A percentile compares a stretch with the other conserved stretches of the same genome.
These are phyloP conservation scores for Ammodytes dubius DNA, from an alignment of 2,113 vertebrate genomes.

Conservation along the genomic window DNA sequence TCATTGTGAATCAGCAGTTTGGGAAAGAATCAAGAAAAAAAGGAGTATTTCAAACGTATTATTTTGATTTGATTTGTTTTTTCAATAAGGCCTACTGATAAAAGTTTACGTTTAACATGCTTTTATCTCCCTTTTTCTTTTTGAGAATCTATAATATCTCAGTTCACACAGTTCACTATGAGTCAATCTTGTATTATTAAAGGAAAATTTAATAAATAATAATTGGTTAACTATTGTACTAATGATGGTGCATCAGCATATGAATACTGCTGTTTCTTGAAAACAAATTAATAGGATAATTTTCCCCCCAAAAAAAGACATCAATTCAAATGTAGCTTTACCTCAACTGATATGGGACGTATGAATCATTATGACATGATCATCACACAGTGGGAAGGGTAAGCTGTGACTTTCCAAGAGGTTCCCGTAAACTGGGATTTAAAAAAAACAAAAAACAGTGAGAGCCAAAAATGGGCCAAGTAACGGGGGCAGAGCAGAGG, in stretches of 20 bases:
- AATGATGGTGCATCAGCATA: constrained; percentile 17
- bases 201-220: background rate
- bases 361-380: constrained; percentile 29
- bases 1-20: constrained; percentile 21
- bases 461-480: constrained; percentile 56
- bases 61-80: background rate
- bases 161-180: background rate
- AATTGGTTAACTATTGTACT: too few species aligned
- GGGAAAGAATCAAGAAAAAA: background rate
- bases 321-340: constrained; percentile 28
- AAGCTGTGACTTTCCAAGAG: constrained; percentile 50
- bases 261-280: constrained; percentile 10
- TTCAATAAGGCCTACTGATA: background rate
- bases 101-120: background rate
- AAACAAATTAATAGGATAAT: constrained; percentile 35
- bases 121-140: background rate
- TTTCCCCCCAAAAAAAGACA: constrained; percentile 7
- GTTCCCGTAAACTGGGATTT: constrained; percentile 29
- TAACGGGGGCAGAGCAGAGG: constrained; percentile 21
- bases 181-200: constrained; percentile 7
- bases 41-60: background rate
- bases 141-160: background rate
- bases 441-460: constrained; percentile 20
- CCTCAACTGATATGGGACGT: constrained; percentile 4
- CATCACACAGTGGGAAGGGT: constrained; percentile 48